phyloP scores from a whole-genome alignment of 92 coral and sea anemone species.

The Porites evermanni region DNA sequence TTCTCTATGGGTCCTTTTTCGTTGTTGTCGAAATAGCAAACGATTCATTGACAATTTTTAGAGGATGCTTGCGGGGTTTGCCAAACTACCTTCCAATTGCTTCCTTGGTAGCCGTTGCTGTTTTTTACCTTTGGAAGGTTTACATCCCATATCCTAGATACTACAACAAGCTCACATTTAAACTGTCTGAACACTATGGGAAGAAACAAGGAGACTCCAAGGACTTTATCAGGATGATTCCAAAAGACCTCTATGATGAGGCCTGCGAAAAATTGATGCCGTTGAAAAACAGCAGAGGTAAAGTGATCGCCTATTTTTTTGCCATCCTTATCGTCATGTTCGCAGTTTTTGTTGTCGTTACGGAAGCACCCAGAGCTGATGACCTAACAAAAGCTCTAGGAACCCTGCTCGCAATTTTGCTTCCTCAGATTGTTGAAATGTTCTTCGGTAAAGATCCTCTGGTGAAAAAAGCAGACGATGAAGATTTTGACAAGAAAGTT shows the following conservation, averaged over 20 bases:
- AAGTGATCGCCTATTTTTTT: background rate
- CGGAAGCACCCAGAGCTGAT: background rate
- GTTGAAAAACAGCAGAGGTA: background rate
- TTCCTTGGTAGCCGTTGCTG: background rate
- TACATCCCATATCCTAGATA: background rate
- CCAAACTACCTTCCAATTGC: background rate
- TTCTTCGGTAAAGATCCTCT: background rate
- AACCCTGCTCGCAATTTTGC: background rate
- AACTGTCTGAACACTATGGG: background rate
- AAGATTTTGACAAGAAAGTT: background rate
- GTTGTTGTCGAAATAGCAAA: background rate
- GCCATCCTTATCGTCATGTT: background rate
- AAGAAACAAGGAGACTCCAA: background rate
- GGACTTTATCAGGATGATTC: background rate
- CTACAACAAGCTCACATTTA: background rate
- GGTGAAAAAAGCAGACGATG: background rate
- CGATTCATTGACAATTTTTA: background rate
- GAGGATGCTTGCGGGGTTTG: background rate
- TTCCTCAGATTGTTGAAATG: background rate
- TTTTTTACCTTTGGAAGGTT: background rate
- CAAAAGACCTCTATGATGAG: background rate
- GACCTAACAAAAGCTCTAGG: background rate
- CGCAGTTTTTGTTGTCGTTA: background rate
- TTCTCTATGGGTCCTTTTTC: no score
- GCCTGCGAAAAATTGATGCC: background rate